Base-by-base conservation (phyloP, 2,888 invertebrate species). In the Osmoderma eremita region DNA sequence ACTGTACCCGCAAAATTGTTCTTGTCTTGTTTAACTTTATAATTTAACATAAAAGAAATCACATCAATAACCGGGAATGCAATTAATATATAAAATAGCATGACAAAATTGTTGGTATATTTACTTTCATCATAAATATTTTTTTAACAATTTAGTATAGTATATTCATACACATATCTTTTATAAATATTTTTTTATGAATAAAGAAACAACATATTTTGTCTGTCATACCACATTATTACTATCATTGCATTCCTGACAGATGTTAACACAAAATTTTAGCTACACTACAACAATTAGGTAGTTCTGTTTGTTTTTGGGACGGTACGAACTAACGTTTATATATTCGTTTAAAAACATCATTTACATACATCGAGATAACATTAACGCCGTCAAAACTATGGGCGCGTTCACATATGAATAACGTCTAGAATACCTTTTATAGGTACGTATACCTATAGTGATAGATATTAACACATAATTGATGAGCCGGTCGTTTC, bases 1-100 rank as follows among this genome's bases (percentile, higher is more conserved):
- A 72, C 51, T 70, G 67, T 69, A 70, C 68, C 68, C 69, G 69
- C 69, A 71, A 68, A 69, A 50, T 30, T 65, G 67, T 61, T 18
- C 63, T 63, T 68, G 65, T 69, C 38, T n/a, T 61, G 51, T 50
- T 64, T 53, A 18, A 30, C 30, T 2, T 30, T 30, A 8, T 30
- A 30, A 30, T 30, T 30, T 2, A 30, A 30, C 30, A 30, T 30
- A 30, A 30, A 30, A 30, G 10, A 30, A 30, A 5, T 22, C 39
- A 39, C 38, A 15, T 39, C 41, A 36, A 8, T 2, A 5, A 30
- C 30, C 1, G 1, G 30, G 30, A 5, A 30, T 30, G 30, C 30
- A 30, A 30, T 30, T 6, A 30, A 30, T 30, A 6, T 30, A 1
- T 1, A 30, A 1, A 30, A 4, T 30, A 30, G 30, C 10, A 30